Evolutionary conservation across 1,140 invertebrate genomes (phyloP), one percentile per base, ranked within the genome.

Genomic region (Drosophila pallidifrons): DNA sequence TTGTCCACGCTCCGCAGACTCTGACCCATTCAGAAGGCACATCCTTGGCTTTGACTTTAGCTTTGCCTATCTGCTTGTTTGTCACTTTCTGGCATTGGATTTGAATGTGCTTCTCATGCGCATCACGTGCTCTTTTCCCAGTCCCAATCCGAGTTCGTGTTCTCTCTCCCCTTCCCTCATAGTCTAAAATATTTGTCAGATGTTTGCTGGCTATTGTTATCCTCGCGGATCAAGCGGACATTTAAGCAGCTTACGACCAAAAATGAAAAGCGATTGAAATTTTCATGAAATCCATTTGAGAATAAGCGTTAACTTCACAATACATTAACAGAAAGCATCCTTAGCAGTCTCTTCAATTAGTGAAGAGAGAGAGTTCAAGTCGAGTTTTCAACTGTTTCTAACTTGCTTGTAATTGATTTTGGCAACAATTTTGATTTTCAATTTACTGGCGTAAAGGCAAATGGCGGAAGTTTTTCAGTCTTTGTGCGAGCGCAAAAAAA

Each of bases 201-300:
- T 75, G 51, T 43, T 25, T 57, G 7, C 13, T 35, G 43, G 30
- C 28, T 47, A 58, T 47, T 57, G 45, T 47, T 25, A 55, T 68
- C 72, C 55, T 16, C 52, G 25, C 60, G 80, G 82, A 82, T 87
- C 73, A 88, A 71, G 68, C 61, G 54, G 55, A 75, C 59, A 69
- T 87, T 88, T 88, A 87, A 87, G 82, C 80, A 58, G 82, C 80
- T 87, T 88, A 87, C 6, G 47, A 51, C 46, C 16, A 47, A 79
- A 81, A 83, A 80, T 80, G 81, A 47, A 83, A 80, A 75, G 58
- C 77, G 66, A 82, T 87, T 87, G 82, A 88, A 87, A 82, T 63
- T 88, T 80, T 60, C 64, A 64, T 79, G 75, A 77, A 77, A 67
- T 54, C 63, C 13, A 41, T 60, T 54, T 55, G 59, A 35, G 43